Percentiles rank a stretch among this genome's conserved stretches.
Conservation (phyloP, 2,113 vertebrate species). For the Dipodomys merriami region DNA sequence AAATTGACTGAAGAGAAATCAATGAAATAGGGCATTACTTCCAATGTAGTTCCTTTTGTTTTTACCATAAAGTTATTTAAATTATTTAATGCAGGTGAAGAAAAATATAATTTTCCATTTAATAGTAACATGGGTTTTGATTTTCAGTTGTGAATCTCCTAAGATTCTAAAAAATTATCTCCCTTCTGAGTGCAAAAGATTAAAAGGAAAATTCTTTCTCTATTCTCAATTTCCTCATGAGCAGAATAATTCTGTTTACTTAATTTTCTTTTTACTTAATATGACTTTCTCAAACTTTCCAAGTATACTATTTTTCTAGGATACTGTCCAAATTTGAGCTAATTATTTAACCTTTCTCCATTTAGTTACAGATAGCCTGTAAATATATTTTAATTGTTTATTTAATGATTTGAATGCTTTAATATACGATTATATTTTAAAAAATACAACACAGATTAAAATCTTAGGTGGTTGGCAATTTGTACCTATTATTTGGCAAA, state of each 20-base stretch:
- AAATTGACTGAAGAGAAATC: constrained; percentile 45
- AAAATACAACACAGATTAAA: constrained; percentile 42
- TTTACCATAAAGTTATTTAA: constrained; percentile 28
- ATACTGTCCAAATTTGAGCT: background rate
- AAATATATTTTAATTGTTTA: constrained; percentile 41
- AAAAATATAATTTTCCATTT: constrained; percentile 35
- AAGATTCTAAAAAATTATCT: constrained; percentile 23
- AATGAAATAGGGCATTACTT: constrained; percentile 12
- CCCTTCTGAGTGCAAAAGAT: background rate
- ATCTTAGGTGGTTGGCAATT: background rate
- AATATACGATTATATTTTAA: constrained; percentile 55
- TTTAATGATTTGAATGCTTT: constrained; percentile 27
- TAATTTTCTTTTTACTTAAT: background rate
- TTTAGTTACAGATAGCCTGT: constrained; percentile 4
- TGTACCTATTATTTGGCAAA: constrained; percentile 35
- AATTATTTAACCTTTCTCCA: constrained; percentile 19
- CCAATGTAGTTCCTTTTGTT: constrained; percentile 40
- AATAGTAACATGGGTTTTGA: background rate
- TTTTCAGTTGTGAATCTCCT: background rate
- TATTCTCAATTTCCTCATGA: background rate
- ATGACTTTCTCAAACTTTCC: background rate
- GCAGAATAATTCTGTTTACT: constrained; percentile 2
- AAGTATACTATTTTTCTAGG: constrained; percentile 50
- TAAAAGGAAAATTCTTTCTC: constrained; percentile 54
- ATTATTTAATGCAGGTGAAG: background rate